Conservation (phyloP, 2,888 invertebrate genomes). For the Hypsopygia costalis region DNA sequence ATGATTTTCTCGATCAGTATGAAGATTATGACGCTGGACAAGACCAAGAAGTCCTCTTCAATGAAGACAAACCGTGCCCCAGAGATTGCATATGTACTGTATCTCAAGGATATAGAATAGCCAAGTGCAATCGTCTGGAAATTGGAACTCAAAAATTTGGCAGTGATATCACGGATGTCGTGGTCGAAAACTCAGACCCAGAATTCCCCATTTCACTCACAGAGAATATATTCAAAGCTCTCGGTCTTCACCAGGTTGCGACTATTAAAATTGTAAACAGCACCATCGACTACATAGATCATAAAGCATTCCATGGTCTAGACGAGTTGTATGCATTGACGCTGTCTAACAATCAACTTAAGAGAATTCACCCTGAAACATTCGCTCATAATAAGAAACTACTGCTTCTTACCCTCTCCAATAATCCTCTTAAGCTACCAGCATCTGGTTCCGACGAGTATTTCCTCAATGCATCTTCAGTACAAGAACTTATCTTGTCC, state of each 20-base stretch:
- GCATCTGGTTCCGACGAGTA: conserved; percentile 61
- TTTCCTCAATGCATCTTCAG: conserved; percentile 80
- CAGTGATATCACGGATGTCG: conserved; percentile 83
- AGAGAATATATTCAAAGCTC: conserved; percentile 80
- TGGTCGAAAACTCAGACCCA: conserved; percentile 83
- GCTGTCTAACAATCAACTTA: conserved; percentile 84
- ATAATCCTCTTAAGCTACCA: conserved; percentile 82
- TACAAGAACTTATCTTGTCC: conserved; percentile 86
- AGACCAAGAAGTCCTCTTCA: conserved; percentile 72
- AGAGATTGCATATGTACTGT: conserved; percentile 82
- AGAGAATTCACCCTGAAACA: conserved; percentile 84
- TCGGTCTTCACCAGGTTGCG: conserved; percentile 83
- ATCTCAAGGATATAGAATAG: conserved; percentile 81
- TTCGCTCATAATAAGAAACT: conserved; percentile 85
- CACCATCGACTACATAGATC: conserved; percentile 83
- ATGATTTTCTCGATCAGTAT: conserved; percentile 57
- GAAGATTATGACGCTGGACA: conserved; percentile 68
- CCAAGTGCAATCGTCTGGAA: conserved; percentile 85
- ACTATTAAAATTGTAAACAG: conserved; percentile 86
- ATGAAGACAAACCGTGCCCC: conserved; percentile 79
- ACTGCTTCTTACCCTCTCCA: conserved; percentile 83
- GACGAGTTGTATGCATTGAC: conserved; percentile 84
- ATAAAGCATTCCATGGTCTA: conserved; percentile 85
- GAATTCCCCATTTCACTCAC: conserved; percentile 80
- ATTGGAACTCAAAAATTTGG: conserved; percentile 84